These are phyloP conservation scores for Bombus balteatus DNA, from an alignment of 1,140 invertebrate genomes.

Conservation along the genomic window DNA sequence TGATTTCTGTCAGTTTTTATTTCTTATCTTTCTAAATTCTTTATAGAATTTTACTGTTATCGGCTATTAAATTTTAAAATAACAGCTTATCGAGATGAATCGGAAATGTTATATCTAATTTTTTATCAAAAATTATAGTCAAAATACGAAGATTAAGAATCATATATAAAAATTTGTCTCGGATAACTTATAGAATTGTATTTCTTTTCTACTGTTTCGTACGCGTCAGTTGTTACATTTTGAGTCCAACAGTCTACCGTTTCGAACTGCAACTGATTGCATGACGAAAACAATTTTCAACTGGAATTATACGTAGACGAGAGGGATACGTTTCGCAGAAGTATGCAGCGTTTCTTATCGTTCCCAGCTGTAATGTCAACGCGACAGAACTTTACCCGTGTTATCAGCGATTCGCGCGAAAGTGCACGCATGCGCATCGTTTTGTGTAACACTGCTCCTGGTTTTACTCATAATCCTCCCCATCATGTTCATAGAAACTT, in stretches of 20 bases:
- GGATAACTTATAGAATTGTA: not conserved
- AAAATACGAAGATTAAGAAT: no score
- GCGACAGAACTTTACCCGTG: constrained; percentile 5
- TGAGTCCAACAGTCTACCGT: not conserved
- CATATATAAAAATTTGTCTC: no score
- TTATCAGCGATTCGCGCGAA: not conserved
- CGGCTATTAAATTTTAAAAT: not conserved
- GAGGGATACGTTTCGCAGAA: constrained; percentile 29
- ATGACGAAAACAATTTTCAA: not conserved
- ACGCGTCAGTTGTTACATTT: not conserved
- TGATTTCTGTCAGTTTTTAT: not conserved
- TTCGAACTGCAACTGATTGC: not conserved
- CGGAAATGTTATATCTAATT: no score
- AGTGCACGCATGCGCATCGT: not conserved
- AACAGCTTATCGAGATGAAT: no score
- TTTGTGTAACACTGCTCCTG: not conserved
- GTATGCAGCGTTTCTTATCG: constrained; percentile 27
- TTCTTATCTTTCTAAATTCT: not conserved
- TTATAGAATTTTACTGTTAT: not conserved
- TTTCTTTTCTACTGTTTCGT: not conserved
- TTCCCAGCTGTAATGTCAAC: constrained; percentile 23
- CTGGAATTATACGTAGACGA: constrained; percentile 13
- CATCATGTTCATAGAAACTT: not conserved
- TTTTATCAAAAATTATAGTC: no score
- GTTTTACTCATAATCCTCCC: not conserved